These are phyloP conservation scores for Tanypteryx hageni DNA, from an alignment of 2,888 invertebrate genomes.

Conservation along the genomic window DNA sequence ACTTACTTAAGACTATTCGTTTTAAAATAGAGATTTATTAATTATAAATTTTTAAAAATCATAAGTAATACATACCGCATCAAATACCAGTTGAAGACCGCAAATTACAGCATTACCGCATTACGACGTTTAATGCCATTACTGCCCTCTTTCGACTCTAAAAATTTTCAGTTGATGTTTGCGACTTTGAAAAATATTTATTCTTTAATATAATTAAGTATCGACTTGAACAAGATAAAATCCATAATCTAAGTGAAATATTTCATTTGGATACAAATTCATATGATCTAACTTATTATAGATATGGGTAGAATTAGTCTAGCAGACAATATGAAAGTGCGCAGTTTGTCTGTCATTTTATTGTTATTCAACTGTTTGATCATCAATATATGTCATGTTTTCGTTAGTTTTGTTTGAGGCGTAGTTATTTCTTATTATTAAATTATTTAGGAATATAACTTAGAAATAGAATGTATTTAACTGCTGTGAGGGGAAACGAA, in stretches of 20 bases:
- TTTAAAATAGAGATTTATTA: neutral
- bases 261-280: neutral
- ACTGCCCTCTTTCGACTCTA: slow-evolving; percentile 54
- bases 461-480: neutral
- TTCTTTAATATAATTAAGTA: neutral
- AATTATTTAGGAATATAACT: neutral
- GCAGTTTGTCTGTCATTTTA: neutral
- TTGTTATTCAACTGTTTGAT: neutral
- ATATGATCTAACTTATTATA: neutral
- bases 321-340: slow-evolving; percentile 46
- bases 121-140: slow-evolving; percentile 56
- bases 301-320: neutral
- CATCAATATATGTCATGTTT: neutral
- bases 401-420: neutral
- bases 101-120: slow-evolving; percentile 59
- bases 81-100: neutral
- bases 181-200: neutral
- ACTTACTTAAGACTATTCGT: neutral
- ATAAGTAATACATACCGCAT: slow-evolving; percentile 24
- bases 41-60: neutral
- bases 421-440: neutral
- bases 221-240: neutral
- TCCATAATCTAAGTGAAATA: too few species aligned
- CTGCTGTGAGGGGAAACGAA: neutral
- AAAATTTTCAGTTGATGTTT: neutral